A percentile compares a stretch with the other conserved stretches of the same genome.
phyloP scores from a whole-genome alignment of 2,113 vertebrate genomes.

The Physeter macrocephalus region DNA sequence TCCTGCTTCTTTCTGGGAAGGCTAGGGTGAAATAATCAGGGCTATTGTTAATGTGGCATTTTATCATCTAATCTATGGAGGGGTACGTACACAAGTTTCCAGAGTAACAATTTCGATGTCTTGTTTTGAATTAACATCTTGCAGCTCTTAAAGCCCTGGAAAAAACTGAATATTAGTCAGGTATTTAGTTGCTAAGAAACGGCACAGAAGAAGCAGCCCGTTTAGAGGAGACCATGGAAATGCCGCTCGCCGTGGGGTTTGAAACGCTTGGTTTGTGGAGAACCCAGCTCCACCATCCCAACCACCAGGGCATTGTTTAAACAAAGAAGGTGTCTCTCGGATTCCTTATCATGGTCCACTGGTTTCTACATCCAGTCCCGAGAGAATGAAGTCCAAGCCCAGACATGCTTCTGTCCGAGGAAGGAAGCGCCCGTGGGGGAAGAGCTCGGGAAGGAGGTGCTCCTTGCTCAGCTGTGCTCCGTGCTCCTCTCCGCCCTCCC shows the following conservation, averaged over 20 bases:
- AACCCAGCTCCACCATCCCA: not conserved
- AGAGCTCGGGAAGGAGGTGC: not conserved
- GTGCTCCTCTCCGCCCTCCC: rapidly evolving
- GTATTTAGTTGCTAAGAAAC: slow-evolving; percentile 72
- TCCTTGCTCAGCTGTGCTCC: rapidly evolving
- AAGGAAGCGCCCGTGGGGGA: not conserved
- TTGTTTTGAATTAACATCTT: slow-evolving; percentile 62
- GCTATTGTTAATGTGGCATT: not conserved
- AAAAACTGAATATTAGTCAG: slow-evolving; percentile 63
- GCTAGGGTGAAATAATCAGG: too few species aligned
- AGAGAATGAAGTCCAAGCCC: not conserved
- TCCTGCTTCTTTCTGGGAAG: not conserved
- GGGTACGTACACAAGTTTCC: not conserved
- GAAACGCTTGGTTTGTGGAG: not conserved
- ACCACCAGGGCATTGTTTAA: not conserved
- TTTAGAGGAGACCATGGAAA: not conserved
- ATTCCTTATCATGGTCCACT: not conserved
- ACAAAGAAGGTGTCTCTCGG: not conserved
- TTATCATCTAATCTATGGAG: not conserved
- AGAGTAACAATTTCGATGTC: slow-evolving; percentile 60
- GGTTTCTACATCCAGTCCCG: rapidly evolving
- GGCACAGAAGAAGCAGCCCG: not conserved
- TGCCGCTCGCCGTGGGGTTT: rapidly evolving
- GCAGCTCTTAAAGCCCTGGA: slow-evolving; percentile 34
- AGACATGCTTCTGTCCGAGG: rapidly evolving